These are phyloP conservation scores for Todiramphus saurophagus DNA, from an alignment of 2,113 vertebrate species.

Conservation along the genomic window DNA sequence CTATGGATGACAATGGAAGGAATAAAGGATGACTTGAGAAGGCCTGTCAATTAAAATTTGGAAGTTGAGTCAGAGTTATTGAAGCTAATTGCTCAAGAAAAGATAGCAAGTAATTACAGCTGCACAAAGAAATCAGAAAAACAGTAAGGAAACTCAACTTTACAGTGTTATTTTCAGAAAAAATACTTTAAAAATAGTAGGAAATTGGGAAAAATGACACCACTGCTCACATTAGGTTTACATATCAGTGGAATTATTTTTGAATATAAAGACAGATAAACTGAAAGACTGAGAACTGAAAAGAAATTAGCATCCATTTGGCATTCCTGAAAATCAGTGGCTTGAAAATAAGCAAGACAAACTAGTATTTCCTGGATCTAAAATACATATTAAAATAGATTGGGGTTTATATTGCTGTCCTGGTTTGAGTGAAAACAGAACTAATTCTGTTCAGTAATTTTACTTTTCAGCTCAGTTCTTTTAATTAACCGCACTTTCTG, in stretches of 20 bases:
- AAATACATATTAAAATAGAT: not conserved
- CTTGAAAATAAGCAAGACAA: not conserved
- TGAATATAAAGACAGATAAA: not conserved
- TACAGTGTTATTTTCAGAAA: not conserved
- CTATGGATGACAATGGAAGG: slow-evolving; percentile 49
- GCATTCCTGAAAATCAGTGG: not conserved
- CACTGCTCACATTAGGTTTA: not conserved
- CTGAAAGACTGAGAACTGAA: not conserved
- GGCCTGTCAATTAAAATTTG: not conserved
- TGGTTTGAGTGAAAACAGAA: too few relatives aligned
- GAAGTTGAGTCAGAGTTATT: not conserved
- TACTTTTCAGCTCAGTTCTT: too few relatives aligned
- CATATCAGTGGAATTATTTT: not conserved
- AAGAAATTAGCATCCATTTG: not conserved
- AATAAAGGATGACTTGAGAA: slow-evolving; percentile 45
- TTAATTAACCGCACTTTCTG: too few relatives aligned
- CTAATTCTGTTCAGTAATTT: too few relatives aligned
- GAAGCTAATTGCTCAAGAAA: not conserved
- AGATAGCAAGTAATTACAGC: not conserved
- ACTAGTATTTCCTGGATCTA: not conserved
- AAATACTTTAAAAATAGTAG: not conserved
- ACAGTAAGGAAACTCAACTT: not conserved
- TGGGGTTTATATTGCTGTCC: not conserved
- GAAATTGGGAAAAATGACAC: not conserved
- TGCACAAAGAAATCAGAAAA: not conserved